Evolutionary conservation across 2,113 vertebrate genomes (phyloP).

Genomic region (Brachypteracias leptosomus): DNA sequence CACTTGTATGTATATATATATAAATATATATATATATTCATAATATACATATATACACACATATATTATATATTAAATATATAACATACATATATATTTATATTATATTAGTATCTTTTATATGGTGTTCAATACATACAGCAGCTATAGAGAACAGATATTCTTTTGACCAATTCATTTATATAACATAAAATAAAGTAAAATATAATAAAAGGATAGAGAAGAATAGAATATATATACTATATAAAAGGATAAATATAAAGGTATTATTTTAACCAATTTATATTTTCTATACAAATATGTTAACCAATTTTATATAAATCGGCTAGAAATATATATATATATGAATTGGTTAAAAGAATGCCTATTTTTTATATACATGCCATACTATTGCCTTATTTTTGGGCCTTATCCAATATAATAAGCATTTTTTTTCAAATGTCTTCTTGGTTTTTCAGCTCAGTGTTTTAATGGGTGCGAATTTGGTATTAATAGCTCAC

Average conservation of each 20-base stretch:
- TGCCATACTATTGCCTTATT: background rate
- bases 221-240: background rate
- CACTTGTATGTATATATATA: background rate
- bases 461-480: conserved; percentile 48
- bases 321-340: background rate
- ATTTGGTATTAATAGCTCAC: conserved; percentile 57
- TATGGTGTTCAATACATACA: background rate
- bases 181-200: background rate
- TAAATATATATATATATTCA: background rate
- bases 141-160: background rate
- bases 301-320: background rate
- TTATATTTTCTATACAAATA: background rate
- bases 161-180: background rate
- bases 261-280: background rate
- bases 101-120: background rate
- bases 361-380: background rate
- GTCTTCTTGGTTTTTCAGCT: background rate
- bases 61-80: too few relatives aligned
- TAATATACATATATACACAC: too few relatives aligned
- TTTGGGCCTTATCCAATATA: background rate
- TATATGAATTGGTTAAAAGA: background rate
- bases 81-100: too few relatives aligned
- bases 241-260: background rate
- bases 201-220: background rate
- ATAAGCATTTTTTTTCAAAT: background rate